A percentile compares a stretch with the other conserved stretches of the same genome.
These are phyloP conservation scores for Channa striata DNA, from an alignment of 2,797 vertebrate species.

Conservation along the genomic window DNA sequence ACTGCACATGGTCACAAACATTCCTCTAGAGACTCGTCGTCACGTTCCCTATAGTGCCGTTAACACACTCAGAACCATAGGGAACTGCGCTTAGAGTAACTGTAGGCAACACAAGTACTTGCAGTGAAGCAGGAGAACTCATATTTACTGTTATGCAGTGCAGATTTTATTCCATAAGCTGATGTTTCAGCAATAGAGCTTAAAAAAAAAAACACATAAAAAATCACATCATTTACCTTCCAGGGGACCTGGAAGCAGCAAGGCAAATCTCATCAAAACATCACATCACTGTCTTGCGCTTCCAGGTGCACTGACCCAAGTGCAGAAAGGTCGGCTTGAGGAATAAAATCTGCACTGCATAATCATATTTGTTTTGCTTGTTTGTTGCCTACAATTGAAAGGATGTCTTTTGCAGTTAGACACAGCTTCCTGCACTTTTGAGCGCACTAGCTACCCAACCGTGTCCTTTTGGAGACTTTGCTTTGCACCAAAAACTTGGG, in stretches of 20 bases:
- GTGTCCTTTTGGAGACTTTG: not conserved
- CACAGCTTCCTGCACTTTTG: not conserved
- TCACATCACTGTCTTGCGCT: not conserved
- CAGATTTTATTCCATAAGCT: not conserved
- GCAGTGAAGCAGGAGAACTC: not conserved
- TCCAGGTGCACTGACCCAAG: not conserved
- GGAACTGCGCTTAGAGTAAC: too few relatives aligned
- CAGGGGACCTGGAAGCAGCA: not conserved
- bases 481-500: slow-evolving; percentile 1
- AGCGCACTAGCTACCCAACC: not conserved
- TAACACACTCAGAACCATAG: too few relatives aligned
- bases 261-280: not conserved
- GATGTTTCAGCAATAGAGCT: not conserved
- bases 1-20: not conserved
- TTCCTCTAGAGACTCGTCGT: not conserved
- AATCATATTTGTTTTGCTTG: too few relatives aligned
- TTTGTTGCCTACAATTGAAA: not conserved
- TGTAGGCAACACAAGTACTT: too few relatives aligned
- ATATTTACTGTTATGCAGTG: not conserved
- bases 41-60: too few relatives aligned
- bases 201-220: not conserved
- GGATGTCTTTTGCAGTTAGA: not conserved
- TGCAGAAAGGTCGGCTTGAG: not conserved
- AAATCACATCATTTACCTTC: not conserved
- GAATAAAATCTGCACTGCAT: not conserved